A percentile compares a stretch with the other conserved stretches of the same genome.
Conservation (phyloP, 2,113 vertebrate species). For the Actenoides lindsayi region DNA sequence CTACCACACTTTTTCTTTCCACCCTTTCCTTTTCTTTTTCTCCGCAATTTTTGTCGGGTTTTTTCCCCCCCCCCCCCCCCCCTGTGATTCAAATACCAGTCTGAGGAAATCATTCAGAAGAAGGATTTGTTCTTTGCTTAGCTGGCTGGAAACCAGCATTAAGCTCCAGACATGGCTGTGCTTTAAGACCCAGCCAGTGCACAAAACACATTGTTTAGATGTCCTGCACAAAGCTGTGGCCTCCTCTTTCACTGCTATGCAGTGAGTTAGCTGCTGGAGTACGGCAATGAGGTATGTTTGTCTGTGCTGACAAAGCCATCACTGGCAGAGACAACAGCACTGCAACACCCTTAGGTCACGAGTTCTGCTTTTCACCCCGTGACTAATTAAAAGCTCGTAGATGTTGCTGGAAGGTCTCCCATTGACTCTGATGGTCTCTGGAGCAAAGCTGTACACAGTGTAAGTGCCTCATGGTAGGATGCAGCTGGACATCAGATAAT, state of each 20-base stretch:
- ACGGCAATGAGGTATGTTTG: background rate
- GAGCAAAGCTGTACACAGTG: background rate
- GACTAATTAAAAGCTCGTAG: background rate
- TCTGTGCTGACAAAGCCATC: background rate
- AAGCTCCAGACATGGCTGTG: background rate
- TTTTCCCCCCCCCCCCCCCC: no score
- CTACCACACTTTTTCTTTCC: no score
- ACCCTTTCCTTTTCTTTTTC: no score
- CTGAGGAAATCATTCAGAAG: background rate
- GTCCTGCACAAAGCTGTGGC: background rate
- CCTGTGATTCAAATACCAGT: constrained; percentile 1
- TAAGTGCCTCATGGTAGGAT: background rate
- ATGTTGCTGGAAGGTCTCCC: background rate
- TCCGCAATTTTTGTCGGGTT: no score
- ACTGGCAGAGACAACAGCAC: background rate
- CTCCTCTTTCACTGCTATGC: background rate
- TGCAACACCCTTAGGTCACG: background rate
- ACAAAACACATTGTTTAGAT: background rate
- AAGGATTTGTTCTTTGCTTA: background rate
- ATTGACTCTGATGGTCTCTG: background rate
- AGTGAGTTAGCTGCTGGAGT: background rate
- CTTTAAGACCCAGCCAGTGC: background rate
- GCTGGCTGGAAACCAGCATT: background rate
- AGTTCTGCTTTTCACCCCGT: background rate
- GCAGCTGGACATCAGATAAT: background rate